Evolutionary conservation across 2,797 vertebrate genomes (phyloP).

Genomic region (Trachurus trachurus): DNA sequence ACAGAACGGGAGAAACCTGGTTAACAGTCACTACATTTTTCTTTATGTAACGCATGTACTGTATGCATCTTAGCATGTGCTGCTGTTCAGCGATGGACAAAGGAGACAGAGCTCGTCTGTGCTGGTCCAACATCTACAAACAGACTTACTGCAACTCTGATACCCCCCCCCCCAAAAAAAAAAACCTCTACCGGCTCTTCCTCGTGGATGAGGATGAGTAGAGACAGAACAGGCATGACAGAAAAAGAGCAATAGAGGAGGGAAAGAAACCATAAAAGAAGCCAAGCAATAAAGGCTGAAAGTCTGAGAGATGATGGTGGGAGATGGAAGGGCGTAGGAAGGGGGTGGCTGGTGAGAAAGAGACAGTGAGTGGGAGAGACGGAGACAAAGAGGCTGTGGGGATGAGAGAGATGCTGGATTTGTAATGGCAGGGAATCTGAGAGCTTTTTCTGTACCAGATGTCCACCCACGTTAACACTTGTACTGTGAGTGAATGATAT

Average conservation of each 20-base stretch:
- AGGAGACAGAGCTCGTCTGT: slow-evolving; percentile 2
- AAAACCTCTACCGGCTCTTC: not conserved
- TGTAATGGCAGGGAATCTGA: slow-evolving; percentile 51
- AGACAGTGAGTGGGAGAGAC: slow-evolving; percentile 71
- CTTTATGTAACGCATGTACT: not conserved
- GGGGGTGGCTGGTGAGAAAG: slow-evolving; percentile 52
- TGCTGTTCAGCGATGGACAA: slow-evolving; percentile 1
- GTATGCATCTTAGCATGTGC: not conserved
- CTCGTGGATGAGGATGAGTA: not conserved
- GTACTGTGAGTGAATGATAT: slow-evolving; percentile 51
- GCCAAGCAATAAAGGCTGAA: not conserved
- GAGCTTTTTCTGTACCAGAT: slow-evolving; percentile 38
- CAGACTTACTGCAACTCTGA: slow-evolving; percentile 17
- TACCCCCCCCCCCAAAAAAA: not conserved
- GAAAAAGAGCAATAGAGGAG: not conserved
- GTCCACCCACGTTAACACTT: slow-evolving; percentile 68
- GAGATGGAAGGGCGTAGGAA: slow-evolving; percentile 59
- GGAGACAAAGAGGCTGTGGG: slow-evolving; percentile 60
- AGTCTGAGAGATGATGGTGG: slow-evolving; percentile 33
- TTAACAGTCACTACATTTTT: slow-evolving; percentile 3
- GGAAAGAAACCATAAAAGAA: slow-evolving; percentile 1
- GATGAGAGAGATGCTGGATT: slow-evolving; percentile 61
- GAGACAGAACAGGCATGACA: slow-evolving; percentile 18
- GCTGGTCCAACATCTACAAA: slow-evolving; percentile 15
- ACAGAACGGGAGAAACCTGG: not conserved